Base-by-base conservation (phyloP, 2,888 invertebrate species). In the Toxonevra muliebris region DNA sequence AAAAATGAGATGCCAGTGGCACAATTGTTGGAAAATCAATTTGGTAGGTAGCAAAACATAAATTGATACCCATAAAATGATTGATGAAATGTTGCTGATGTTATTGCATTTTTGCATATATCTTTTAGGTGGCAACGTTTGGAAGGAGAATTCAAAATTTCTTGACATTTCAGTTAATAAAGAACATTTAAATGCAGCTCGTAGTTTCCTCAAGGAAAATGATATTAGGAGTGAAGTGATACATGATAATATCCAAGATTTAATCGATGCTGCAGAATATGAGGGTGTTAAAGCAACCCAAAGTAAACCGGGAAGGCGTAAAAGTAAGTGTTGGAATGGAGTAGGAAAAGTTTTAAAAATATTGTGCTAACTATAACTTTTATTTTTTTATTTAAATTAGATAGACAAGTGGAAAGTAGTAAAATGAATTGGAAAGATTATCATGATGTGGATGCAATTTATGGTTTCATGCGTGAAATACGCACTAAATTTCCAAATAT, bases 391-490 rank as follows among this genome's bases (percentile, higher is more conserved):
- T 3, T 45, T 54, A 41, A 41, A 19, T 48, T 40, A 81, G 83
- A 81, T 68, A 82, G 78, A 66, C 79, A 79, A 48, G 69, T 78
- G 1, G 70, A 71, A 10, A 81, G 82, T 71, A 77, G 78, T 55
- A 30, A 30, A 30, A 87, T 94, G 84, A 91, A 93, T 72, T 94
- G 94, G 93, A 88, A 88, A 73, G 89, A 91, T 60, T 94, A 92
- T 79, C 92, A 94, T 76, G 89, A 90, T 1, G 82, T 93, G 53
- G 85, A 87, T 0, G 89, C 90, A 69, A 90, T 94, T 67, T 88
- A 92, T 76, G 88, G 87, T 10, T 94, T 90, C 76, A 83, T 95
- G 81, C 90, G 92, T 73, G 90, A 89, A 74, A 85, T 95, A 72
- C 91, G 91, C 61, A 86, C 87, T 60, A 88, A 89, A 3, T 92